A percentile compares a stretch with the other conserved stretches of the same genome.
These are phyloP conservation scores for Cairina moschata DNA, from an alignment of 2,113 vertebrate genomes.

Conservation along the genomic window DNA sequence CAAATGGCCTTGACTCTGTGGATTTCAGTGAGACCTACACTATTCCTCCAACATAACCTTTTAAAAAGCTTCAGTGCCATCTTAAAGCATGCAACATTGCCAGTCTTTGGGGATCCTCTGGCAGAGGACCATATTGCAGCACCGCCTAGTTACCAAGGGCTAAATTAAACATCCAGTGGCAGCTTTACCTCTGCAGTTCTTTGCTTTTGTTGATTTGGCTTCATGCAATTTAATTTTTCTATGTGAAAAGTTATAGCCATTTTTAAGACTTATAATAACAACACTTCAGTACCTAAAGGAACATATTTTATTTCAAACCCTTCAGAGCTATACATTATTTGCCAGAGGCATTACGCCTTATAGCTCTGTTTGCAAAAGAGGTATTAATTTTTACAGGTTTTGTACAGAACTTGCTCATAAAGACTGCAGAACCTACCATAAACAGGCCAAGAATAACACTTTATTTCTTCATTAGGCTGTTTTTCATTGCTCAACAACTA, in stretches of 20 bases:
- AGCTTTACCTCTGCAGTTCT: background rate
- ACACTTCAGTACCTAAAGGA: conserved; percentile 36
- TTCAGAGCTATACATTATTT: conserved; percentile 31
- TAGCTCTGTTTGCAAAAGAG: conserved; percentile 35
- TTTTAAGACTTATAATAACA: conserved; percentile 35
- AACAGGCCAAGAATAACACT: conserved; percentile 13
- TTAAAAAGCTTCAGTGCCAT: background rate
- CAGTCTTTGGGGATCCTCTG: accelerated
- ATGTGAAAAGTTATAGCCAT: conserved; percentile 28
- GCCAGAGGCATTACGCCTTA: conserved; percentile 21
- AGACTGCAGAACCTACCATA: conserved; percentile 26
- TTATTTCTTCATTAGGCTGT: conserved; percentile 37
- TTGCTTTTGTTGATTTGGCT: conserved; percentile 2
- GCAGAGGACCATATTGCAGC: background rate
- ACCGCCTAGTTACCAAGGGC: background rate
- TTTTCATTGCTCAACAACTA: background rate
- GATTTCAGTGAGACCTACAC: background rate
- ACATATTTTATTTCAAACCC: conserved; percentile 33
- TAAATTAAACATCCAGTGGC: background rate
- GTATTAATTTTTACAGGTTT: conserved; percentile 61
- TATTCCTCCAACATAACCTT: background rate
- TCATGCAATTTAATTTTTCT: conserved; percentile 16
- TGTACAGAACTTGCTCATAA: conserved; percentile 33
- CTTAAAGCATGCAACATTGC: background rate
- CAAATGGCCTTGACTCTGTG: background rate